Conservation (phyloP, 1,140 invertebrate genomes). For the Coboldia fuscipes region DNA sequence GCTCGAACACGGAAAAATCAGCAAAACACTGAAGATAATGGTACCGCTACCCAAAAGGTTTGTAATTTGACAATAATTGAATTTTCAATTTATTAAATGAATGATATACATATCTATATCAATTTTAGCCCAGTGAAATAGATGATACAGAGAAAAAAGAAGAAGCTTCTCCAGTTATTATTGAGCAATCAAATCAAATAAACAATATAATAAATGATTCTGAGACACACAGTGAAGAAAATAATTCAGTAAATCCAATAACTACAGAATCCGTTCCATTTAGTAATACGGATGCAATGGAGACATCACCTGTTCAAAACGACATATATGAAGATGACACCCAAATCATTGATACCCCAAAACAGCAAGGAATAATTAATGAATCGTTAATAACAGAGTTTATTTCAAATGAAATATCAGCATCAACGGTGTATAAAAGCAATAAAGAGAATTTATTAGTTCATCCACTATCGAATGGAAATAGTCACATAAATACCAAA, state of each 20-base stretch:
- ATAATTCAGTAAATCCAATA: no score
- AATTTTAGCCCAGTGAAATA: neutral
- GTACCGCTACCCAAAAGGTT: neutral
- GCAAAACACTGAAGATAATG: conserved; percentile 20
- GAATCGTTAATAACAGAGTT: neutral
- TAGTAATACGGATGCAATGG: no score
- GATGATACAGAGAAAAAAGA: neutral
- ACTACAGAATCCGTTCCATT: no score
- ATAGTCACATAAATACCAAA: conserved; percentile 19
- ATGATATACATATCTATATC: neutral
- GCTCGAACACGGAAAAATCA: conserved; percentile 44
- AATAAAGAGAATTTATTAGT: no score
- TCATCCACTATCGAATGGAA: conserved; percentile 15
- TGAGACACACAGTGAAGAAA: no score
- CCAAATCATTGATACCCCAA: neutral
- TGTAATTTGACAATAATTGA: neutral
- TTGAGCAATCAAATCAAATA: neutral
- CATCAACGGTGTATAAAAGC: neutral
- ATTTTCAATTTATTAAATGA: neutral
- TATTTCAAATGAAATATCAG: neutral
- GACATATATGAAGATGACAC: neutral
- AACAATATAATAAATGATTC: neutral
- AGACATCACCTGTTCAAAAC: neutral
- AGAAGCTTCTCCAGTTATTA: no score
- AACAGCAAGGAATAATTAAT: neutral